Base-by-base conservation (phyloP, 2,888 invertebrate species). In the Fragum fragum region DNA sequence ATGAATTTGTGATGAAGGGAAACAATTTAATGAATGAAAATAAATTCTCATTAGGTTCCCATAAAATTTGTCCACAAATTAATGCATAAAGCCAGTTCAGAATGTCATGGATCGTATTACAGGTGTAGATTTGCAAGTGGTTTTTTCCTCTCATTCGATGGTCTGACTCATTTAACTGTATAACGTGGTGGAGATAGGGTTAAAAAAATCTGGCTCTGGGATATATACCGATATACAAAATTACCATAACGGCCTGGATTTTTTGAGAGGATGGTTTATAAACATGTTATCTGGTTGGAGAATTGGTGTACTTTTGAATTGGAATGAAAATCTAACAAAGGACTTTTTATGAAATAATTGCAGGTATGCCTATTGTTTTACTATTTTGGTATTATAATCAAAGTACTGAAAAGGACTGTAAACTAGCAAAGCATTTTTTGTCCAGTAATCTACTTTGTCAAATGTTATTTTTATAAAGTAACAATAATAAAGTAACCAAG, bases 81-180 rank as follows among this genome's bases (percentile, higher is more conserved):
- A 47, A 47, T 47, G 47, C 47, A 47, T 47, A 47, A 36, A 36
- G 32, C 9, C 32, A 36, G 32, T 36, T 36, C 32, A 36, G 32
- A 36, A 36, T 61, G 66, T 66, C 26, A 42, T 21, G 66, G 47
- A 14, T 66, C 39, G 16, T 16, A 23, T 66, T 66, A 66, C 66
- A 66, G 66, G 66, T 66, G 61, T 61, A 47, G 57, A 21, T 36
- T 66, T 21, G 66, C 66, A 66, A 66, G 66, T 66, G 66, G n/a
- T 66, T 66, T 66, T 42, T 61, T 32, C 61, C 32, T 21, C 66
- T 26, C 29, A 23, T 16, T 57, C 11, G 57, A 66, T 18, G 26
- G 66, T 21, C 66, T 66, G 66, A 66, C 21, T 66, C 66, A 66
- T 42, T 26, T 23, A 21, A 21, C 66, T 66, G 23, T 66, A 1